Percentiles rank a stretch among this genome's conserved stretches.
phyloP scores from a whole-genome alignment of 2,888 invertebrate species.

The Cheilosia scutellata region DNA sequence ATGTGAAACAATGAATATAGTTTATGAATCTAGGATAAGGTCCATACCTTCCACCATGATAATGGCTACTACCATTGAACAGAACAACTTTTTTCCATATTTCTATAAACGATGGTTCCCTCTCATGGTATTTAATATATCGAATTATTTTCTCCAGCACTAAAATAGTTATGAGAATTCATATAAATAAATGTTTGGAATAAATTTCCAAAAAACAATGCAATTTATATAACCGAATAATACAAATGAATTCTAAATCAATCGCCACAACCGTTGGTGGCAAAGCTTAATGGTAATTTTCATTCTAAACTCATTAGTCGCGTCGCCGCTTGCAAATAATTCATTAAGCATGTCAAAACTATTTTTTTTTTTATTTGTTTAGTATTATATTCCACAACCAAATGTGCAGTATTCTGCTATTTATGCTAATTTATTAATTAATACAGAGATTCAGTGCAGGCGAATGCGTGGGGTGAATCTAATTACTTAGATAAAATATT shows the following conservation, averaged over 20 bases:
- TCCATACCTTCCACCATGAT: too few species aligned
- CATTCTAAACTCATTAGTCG: conserved; percentile 53
- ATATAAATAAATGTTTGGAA: conserved; percentile 2
- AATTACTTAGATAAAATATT: conserved; percentile 20
- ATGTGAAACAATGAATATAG: too few species aligned
- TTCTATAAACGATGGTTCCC: too few species aligned
- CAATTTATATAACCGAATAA: not conserved
- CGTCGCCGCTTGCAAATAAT: conserved; percentile 49
- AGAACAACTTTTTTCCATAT: too few species aligned
- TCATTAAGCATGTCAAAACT: conserved; percentile 40
- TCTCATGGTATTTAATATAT: too few species aligned
- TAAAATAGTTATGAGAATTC: not conserved
- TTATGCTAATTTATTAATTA: conserved; percentile 24
- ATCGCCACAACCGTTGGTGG: conserved; percentile 6
- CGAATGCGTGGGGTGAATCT: conserved; percentile 36
- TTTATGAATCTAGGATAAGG: too few species aligned
- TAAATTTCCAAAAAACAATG: not conserved
- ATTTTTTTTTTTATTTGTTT: not conserved
- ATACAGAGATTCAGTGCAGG: conserved; percentile 20
- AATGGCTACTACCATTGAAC: too few species aligned
- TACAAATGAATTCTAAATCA: conserved; percentile 33
- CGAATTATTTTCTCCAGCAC: too few species aligned
- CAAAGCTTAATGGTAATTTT: conserved; percentile 22
- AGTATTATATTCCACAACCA: not conserved
- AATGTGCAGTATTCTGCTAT: not conserved